Base-by-base conservation (phyloP, 2,888 invertebrate species). In the Teleiodes luculella region DNA sequence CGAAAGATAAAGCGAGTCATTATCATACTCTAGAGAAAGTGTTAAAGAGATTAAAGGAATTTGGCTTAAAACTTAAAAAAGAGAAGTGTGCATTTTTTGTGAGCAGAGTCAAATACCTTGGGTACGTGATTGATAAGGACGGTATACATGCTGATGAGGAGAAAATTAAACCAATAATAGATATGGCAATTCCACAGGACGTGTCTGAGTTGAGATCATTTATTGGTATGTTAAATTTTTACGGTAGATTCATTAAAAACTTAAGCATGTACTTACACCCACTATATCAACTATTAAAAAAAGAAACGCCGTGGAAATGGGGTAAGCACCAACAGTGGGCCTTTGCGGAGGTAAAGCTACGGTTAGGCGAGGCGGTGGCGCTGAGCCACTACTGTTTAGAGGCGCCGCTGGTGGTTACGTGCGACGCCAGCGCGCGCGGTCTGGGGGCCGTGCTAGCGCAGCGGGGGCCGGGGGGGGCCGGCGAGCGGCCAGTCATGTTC, bases 151-250 rank as follows among this genome's bases (percentile, higher is more conserved):
- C 60, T 0, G 59, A 59, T 14, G 57, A 57, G 0, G 57, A 58
- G 1, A 63, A 65, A 45, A 16, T 65, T 11, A 24, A 56, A 1
- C 59, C 60, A 3, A 62, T 63, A 4, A 46, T 16, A 7, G 50
- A 56, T 0, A 41, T 39, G 0, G 43, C 56, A 1, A 18, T 45
- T 7, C 62, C 60, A 0, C 58, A 41, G 0, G 64, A 63, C 52
- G 39, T 65, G 0, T 43, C 59, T 0, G 65, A 68, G 16, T 20
- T 65, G n/a, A 20, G 63, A 0, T 36, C 65, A 0, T 68, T 66
- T 33, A 41, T 66, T 10, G 65, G 65, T 0, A 24, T 63, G 33
- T 46, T 55, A 0, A 66, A 64, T 62, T 66, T 62, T 20, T 65
- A 64, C 45, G 56, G 45, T 0, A 64, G 58, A 11, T 66, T 63